Evolutionary conservation across 2,113 vertebrate species (phyloP).

Genomic region (Pedionomus torquatus): DNA sequence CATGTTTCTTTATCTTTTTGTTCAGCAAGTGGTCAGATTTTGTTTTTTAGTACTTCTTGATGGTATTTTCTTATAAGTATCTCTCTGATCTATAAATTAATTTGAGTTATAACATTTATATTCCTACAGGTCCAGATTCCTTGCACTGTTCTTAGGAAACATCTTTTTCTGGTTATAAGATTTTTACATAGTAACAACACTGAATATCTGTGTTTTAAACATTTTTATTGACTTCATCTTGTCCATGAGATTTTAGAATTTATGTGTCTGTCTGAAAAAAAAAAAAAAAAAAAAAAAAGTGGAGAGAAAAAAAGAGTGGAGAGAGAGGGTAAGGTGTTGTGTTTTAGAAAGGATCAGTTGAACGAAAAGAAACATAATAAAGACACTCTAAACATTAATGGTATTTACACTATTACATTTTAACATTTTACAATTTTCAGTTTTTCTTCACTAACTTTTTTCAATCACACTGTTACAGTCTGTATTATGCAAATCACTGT

Average conservation of each 20-base stretch:
- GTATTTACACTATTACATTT: neutral
- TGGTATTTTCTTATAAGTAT: neutral
- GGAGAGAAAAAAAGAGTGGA: too few species aligned
- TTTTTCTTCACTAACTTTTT: neutral
- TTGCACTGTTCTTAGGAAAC: neutral
- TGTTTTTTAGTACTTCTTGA: neutral
- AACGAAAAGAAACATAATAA: neutral
- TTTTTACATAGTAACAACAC: neutral
- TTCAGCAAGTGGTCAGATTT: neutral
- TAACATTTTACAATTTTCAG: neutral
- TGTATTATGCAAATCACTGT: neutral
- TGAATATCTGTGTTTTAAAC: neutral
- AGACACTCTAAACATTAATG: neutral
- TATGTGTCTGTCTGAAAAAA: neutral
- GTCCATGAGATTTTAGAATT: neutral
- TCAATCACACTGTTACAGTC: neutral
- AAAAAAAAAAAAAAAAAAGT: too few species aligned
- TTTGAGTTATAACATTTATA: neutral
- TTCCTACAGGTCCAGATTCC: neutral
- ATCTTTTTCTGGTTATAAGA: neutral
- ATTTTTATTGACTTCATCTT: neutral
- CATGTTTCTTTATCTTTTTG: neutral
- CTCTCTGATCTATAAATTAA: neutral
- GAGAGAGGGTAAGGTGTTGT: accelerated
- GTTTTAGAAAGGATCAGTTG: neutral